Conservation (phyloP, 2,888 invertebrate species). For the Cetonia aurata region DNA sequence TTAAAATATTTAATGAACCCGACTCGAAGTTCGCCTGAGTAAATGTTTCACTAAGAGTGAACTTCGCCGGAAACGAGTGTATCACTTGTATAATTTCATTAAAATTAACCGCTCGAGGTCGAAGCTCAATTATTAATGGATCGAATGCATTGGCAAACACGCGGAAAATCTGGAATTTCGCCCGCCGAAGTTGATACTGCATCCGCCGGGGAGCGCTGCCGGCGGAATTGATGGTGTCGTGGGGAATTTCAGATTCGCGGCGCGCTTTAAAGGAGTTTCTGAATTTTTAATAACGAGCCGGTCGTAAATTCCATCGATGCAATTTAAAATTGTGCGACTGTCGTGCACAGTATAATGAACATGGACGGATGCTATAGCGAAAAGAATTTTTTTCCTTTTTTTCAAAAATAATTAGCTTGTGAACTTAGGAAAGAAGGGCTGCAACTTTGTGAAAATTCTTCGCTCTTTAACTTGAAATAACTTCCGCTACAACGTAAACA, state of each 20-base stretch:
- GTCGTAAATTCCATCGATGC: slow-evolving; percentile 29
- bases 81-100: slow-evolving; percentile 32
- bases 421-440: slow-evolving; percentile 1
- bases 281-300: slow-evolving; percentile 31
- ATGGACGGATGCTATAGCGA: background rate
- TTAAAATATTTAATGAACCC: slow-evolving; percentile 32
- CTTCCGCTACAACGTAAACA: background rate
- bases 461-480: background rate
- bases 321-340: slow-evolving; percentile 16
- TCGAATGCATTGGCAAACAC: slow-evolving; percentile 30
- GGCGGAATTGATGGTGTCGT: slow-evolving; percentile 13
- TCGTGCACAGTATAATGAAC: background rate
- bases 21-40: slow-evolving; percentile 12
- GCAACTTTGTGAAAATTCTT: background rate
- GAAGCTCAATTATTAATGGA: slow-evolving; percentile 28
- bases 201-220: slow-evolving; percentile 3
- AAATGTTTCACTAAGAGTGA: slow-evolving; percentile 27
- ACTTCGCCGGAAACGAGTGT: slow-evolving; percentile 23
- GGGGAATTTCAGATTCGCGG: slow-evolving; percentile 23
- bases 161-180: slow-evolving; percentile 30
- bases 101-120: slow-evolving; percentile 30
- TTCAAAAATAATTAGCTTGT: background rate
- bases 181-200: slow-evolving; percentile 12
- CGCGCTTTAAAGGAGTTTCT: slow-evolving; percentile 30
- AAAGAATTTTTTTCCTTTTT: background rate